Conservation (phyloP, 2,888 invertebrate genomes). For the Amphipoea oculea region DNA sequence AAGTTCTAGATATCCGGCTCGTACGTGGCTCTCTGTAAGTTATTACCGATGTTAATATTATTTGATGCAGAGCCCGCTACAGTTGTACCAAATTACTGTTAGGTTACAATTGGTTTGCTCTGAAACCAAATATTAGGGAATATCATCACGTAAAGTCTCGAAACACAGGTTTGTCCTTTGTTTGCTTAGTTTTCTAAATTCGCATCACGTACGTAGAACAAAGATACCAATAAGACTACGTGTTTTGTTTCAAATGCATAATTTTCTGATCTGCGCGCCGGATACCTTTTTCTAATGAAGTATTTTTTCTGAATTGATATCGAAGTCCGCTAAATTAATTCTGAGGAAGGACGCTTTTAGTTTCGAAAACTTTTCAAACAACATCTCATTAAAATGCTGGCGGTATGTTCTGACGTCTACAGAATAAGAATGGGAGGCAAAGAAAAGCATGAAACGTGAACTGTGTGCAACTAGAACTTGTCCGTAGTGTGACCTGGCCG, state of each 20-base stretch:
- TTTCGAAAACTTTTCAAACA: slow-evolving; percentile 59
- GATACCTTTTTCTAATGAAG: slow-evolving; percentile 52
- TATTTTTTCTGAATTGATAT: slow-evolving; percentile 55
- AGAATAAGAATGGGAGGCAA: slow-evolving; percentile 54
- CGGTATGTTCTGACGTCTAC: slow-evolving; percentile 42
- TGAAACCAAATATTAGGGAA: slow-evolving; percentile 69
- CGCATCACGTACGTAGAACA: slow-evolving; percentile 76
- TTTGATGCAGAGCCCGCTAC: slow-evolving; percentile 32
- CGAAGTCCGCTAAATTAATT: slow-evolving; percentile 55
- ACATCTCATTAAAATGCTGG: slow-evolving; percentile 61
- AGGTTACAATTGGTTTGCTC: slow-evolving; percentile 46
- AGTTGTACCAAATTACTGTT: slow-evolving; percentile 48
- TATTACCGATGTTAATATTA: slow-evolving; percentile 16
- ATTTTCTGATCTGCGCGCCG: slow-evolving; percentile 64
- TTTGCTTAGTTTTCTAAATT: slow-evolving; percentile 71
- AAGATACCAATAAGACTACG: slow-evolving; percentile 77
- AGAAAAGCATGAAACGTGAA: slow-evolving; percentile 40
- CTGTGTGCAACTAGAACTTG: slow-evolving; percentile 21
- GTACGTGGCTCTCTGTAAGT: slow-evolving; percentile 9
- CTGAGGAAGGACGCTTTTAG: slow-evolving; percentile 42
- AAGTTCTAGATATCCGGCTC: slow-evolving; percentile 21
- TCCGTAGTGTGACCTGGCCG: background rate
- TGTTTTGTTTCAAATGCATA: slow-evolving; percentile 75
- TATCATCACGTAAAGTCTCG: slow-evolving; percentile 76
- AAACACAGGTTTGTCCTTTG: slow-evolving; percentile 76